A percentile compares a stretch with the other conserved stretches of the same genome.
These are phyloP conservation scores for Ptychobarbus kaznakovi DNA, from an alignment of 2,797 vertebrate genomes.

Conservation along the genomic window DNA sequence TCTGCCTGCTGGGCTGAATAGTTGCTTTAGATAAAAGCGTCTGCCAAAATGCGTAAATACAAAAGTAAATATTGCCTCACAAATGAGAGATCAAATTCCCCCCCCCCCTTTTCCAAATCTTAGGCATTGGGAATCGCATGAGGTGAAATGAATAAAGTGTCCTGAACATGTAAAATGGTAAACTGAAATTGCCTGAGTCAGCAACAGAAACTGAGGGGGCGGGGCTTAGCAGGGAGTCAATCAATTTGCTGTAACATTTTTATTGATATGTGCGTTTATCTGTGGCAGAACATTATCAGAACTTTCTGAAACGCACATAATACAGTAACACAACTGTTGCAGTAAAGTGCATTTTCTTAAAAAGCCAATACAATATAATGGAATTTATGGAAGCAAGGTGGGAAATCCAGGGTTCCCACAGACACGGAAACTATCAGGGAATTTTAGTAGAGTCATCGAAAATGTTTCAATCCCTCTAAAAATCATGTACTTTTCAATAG, in stretches of 20 bases:
- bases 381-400: neutral
- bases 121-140: neutral
- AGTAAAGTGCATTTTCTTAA: slow-evolving; percentile 7
- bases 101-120: neutral
- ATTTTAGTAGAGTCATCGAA: neutral
- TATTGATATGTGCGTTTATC: slow-evolving; percentile 56
- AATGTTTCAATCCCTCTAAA: neutral
- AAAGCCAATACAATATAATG: neutral
- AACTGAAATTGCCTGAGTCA: neutral
- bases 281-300: slow-evolving; percentile 76
- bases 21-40: neutral
- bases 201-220: neutral
- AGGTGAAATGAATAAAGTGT: neutral
- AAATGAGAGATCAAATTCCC: neutral
- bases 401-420: slow-evolving; percentile 32
- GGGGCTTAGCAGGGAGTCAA: slow-evolving; percentile 23
- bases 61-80: neutral
- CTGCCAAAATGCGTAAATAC: neutral
- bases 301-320: slow-evolving; percentile 61
- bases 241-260: slow-evolving; percentile 49
- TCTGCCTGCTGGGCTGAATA: neutral
- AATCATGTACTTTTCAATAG: neutral
- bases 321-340: slow-evolving; percentile 38
- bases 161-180: neutral
- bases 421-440: slow-evolving; percentile 17